Base-by-base conservation (phyloP, 2,113 vertebrate species). In the Amia ocellicauda region DNA sequence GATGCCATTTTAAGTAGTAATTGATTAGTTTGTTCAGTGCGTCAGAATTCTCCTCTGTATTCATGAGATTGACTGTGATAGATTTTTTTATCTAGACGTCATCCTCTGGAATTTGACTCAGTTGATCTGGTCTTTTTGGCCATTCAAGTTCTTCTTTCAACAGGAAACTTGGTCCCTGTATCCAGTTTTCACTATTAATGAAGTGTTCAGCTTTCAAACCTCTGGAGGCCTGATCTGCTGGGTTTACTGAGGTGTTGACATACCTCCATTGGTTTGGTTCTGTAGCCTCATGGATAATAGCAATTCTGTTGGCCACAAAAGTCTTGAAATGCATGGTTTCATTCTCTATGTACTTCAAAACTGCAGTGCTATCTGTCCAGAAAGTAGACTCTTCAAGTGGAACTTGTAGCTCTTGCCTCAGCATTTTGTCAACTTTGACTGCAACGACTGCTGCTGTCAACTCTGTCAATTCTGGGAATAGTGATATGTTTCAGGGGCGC, bases 241-340 rank as follows among this genome's bases (percentile, higher is more conserved):
- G 51, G 54, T 70, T 70, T 43, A 49, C 20, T 24, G 53, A 45
- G n/a, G 58, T 62, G 16, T 50, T 62, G 16, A 67, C 14, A 22
- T 63, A 67, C 40, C 52, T 68, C 64, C 65, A 71, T 53, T 71
- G 54, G 10, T 40, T 57, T 36, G 64, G 27, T 11, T 67, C 22
- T 42, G 60, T 55, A 4, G 19, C 10, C 27, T 63, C 31, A 41
- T 61, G 13, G 14, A 68, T 63, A 16, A 28, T 10, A 3, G 55
- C 58, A 13, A 57, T 49, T 53, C 51, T 62, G 24, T 62, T 58
- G 16, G 47, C 52, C 17, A 68, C 50, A 27, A 68, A 72, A 13
- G 69, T 68, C 16, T 31, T 40, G 47, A 68, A 72, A 31, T 62
- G 13, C n/a, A 55, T 5, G 60, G n/a, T n/a, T 63, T 47, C 31